phyloP scores from a whole-genome alignment of 2,888 invertebrate species.

The Clivina fossor region DNA sequence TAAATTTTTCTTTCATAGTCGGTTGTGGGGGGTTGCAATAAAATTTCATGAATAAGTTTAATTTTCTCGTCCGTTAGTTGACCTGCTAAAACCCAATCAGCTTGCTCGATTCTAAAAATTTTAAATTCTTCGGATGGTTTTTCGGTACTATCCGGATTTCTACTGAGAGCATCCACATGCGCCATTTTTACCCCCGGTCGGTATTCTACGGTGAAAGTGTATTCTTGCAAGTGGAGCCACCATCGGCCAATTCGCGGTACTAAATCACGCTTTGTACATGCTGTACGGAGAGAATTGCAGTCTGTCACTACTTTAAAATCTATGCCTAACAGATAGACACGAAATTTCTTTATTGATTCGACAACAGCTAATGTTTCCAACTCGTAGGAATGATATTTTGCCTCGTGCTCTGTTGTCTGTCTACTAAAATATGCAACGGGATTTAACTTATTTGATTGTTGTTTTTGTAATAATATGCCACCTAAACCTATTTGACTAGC shows the following conservation, averaged over 20 bases:
- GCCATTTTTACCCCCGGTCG: slow-evolving; percentile 41
- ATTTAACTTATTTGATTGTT: slow-evolving; percentile 38
- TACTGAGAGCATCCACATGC: slow-evolving; percentile 44
- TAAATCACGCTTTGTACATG: slow-evolving; percentile 37
- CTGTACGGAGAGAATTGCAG: slow-evolving; percentile 35
- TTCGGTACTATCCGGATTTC: slow-evolving; percentile 35
- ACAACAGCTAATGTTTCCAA: slow-evolving; percentile 49
- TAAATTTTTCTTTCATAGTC: slow-evolving; percentile 13
- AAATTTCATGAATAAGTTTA: slow-evolving; percentile 30
- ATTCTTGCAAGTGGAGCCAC: slow-evolving; percentile 40
- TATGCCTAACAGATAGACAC: slow-evolving; percentile 45
- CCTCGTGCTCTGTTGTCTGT: slow-evolving; percentile 45
- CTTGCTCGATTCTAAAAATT: slow-evolving; percentile 36
- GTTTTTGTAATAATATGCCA: slow-evolving; percentile 43
- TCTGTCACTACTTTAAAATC: slow-evolving; percentile 45
- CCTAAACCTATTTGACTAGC: slow-evolving; percentile 42
- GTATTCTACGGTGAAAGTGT: slow-evolving; percentile 39
- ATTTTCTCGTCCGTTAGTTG: slow-evolving; percentile 24
- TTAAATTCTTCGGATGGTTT: slow-evolving; percentile 34
- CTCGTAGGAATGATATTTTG: slow-evolving; percentile 47
- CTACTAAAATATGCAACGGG: slow-evolving; percentile 46
- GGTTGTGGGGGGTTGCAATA: slow-evolving; percentile 3
- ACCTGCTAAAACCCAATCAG: slow-evolving; percentile 38
- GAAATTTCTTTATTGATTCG: slow-evolving; percentile 44
- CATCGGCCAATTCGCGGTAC: slow-evolving; percentile 38